Evolutionary conservation across 2,888 invertebrate species (phyloP).

Genomic region (Rutpela maculata): DNA sequence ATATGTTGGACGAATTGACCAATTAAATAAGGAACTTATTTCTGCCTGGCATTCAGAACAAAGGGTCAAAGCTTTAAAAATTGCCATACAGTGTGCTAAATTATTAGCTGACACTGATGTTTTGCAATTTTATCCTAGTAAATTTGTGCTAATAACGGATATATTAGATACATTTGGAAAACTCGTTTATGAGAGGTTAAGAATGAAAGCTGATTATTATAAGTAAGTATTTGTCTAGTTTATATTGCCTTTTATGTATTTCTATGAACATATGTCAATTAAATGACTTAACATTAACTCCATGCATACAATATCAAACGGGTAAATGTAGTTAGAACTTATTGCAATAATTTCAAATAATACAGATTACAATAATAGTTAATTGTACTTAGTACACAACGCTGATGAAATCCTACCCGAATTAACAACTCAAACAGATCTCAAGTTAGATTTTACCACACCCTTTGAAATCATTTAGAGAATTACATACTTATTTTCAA

Average conservation of each 20-base stretch:
- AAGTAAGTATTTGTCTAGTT: constrained; percentile 55
- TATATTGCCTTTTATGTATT: not conserved
- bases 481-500: no score
- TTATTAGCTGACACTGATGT: constrained; percentile 92
- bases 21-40: constrained; percentile 92
- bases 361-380: no score
- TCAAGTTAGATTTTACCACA: no score
- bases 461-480: no score
- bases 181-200: constrained; percentile 90
- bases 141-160: constrained; percentile 97
- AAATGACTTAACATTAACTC: no score
- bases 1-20: constrained; percentile 90
- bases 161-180: constrained; percentile 96
- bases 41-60: constrained; percentile 96
- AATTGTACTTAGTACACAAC: no score
- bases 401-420: no score
- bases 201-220: constrained; percentile 82
- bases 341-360: no score
- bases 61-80: constrained; percentile 95
- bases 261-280: no score
- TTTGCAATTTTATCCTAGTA: constrained; percentile 97
- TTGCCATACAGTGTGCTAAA: constrained; percentile 97
- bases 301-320: no score
- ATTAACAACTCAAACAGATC: no score
- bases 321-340: not conserved